phyloP scores from a whole-genome alignment of 2,113 vertebrate genomes.

The Chionomys nivalis region DNA sequence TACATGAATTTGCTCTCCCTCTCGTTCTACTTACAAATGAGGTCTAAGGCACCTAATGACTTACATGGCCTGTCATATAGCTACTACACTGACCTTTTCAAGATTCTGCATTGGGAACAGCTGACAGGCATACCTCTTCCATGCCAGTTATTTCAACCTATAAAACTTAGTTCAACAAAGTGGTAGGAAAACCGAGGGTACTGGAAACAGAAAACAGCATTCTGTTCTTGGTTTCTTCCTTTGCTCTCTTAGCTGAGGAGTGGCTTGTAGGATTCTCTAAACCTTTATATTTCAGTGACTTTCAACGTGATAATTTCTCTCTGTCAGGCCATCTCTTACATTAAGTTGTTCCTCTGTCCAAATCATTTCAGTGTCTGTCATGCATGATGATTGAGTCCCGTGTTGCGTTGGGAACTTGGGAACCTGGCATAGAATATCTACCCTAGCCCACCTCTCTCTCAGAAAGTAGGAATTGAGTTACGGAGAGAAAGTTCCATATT shows the following conservation, averaged over 20 bases:
- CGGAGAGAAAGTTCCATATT: constrained; percentile 23
- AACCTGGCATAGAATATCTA: background rate
- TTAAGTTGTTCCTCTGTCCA: background rate
- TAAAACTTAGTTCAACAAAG: constrained; percentile 56
- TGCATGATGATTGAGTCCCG: background rate
- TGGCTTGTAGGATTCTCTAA: background rate
- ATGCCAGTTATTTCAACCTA: constrained; percentile 70
- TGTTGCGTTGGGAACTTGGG: background rate
- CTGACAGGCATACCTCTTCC: constrained; percentile 81
- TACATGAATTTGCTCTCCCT: constrained; percentile 83
- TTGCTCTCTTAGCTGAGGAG: background rate
- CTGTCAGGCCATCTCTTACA: background rate
- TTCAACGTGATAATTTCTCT: background rate
- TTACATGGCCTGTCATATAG: constrained; percentile 84
- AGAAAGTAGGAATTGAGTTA: background rate
- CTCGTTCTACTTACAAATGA: constrained; percentile 83
- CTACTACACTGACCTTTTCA: constrained; percentile 86
- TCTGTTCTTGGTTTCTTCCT: constrained; percentile 23
- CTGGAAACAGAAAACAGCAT: background rate
- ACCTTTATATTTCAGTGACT: background rate
- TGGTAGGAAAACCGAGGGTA: constrained; percentile 21
- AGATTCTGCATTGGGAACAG: constrained; percentile 80
- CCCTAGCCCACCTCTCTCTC: background rate
- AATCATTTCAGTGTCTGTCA: background rate
- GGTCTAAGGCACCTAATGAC: constrained; percentile 85